A percentile compares a stretch with the other conserved stretches of the same genome.
Evolutionary conservation across 2,888 invertebrate species (phyloP).

Genomic region (Diogma glabrata): DNA sequence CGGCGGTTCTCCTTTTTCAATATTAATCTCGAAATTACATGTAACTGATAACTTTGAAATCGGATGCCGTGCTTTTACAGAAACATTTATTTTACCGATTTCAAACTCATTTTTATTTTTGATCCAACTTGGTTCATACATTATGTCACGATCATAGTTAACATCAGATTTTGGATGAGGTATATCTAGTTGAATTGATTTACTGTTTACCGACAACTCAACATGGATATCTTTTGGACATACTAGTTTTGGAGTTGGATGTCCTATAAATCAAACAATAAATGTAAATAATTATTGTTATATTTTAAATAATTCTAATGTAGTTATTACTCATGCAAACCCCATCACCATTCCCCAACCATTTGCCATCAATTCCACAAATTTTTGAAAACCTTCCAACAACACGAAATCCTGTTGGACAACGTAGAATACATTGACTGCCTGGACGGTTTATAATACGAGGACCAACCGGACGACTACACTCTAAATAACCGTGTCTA

Average conservation of each 20-base stretch:
- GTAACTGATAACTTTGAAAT: constrained; percentile 31
- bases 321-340: constrained; percentile 38
- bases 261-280: constrained; percentile 27
- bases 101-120: constrained; percentile 38
- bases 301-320: background rate
- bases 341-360: constrained; percentile 38
- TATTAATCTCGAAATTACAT: constrained; percentile 18
- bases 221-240: constrained; percentile 40
- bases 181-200: constrained; percentile 38
- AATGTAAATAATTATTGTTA: background rate
- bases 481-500: constrained; percentile 38
- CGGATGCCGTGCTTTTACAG: constrained; percentile 40
- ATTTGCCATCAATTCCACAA: constrained; percentile 36
- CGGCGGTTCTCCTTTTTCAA: constrained; percentile 38
- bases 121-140: constrained; percentile 40
- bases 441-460: constrained; percentile 37
- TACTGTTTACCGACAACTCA: constrained; percentile 36
- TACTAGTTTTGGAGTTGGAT: constrained; percentile 39
- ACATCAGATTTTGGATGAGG: constrained; percentile 42
- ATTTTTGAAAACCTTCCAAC: constrained; percentile 37
- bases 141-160: constrained; percentile 40
- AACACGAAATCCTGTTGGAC: constrained; percentile 30
- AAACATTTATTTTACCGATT: constrained; percentile 38
- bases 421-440: constrained; percentile 38
- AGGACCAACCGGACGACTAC: constrained; percentile 30